A percentile compares a stretch with the other conserved stretches of the same genome.
phyloP scores from a whole-genome alignment of 2,797 vertebrate genomes.

The Heterohyrax brucei region DNA sequence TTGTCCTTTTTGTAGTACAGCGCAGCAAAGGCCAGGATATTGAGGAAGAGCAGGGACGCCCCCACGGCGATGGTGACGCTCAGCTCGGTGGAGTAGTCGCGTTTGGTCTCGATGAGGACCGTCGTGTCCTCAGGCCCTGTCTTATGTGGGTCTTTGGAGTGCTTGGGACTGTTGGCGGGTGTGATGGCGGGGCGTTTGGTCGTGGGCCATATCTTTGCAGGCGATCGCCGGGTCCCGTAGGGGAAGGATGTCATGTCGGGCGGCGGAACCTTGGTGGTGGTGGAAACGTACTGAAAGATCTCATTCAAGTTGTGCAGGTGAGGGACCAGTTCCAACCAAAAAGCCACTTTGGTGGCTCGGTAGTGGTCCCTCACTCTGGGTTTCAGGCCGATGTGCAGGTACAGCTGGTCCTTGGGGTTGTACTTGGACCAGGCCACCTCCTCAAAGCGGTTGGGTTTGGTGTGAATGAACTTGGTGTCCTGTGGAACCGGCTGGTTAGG shows the following conservation, averaged over 20 bases:
- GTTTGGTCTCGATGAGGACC: conserved; percentile 96
- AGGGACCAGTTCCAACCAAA: conserved; percentile 97
- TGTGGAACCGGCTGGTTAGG: conserved; percentile 98
- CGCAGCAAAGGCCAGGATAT: conserved; percentile 97
- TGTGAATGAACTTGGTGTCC: conserved; percentile 99
- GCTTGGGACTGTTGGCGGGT: conserved; percentile 95
- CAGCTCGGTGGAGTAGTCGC: conserved; percentile 97
- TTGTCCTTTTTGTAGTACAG: conserved; percentile 99
- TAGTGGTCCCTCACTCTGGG: conserved; percentile 98
- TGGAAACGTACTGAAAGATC: conserved; percentile 97
- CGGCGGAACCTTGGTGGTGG: conserved; percentile 97
- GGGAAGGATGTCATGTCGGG: conserved; percentile 98
- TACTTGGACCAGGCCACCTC: conserved; percentile 99
- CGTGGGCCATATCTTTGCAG: conserved; percentile 96
- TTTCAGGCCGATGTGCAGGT: conserved; percentile 98
- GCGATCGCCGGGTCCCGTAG: conserved; percentile 95
- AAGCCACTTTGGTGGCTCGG: conserved; percentile 97
- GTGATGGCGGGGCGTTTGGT: conserved; percentile 97
- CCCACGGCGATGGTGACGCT: conserved; percentile 98
- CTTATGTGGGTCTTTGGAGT: conserved; percentile 94
- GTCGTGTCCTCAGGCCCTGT: conserved; percentile 94
- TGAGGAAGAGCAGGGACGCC: conserved; percentile 96
- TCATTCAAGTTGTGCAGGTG: conserved; percentile 98
- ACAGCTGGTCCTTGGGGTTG: conserved; percentile 98
- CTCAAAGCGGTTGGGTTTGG: conserved; percentile 98